phyloP scores from a whole-genome alignment of 2,797 vertebrate species.

The Remorina albescens region DNA sequence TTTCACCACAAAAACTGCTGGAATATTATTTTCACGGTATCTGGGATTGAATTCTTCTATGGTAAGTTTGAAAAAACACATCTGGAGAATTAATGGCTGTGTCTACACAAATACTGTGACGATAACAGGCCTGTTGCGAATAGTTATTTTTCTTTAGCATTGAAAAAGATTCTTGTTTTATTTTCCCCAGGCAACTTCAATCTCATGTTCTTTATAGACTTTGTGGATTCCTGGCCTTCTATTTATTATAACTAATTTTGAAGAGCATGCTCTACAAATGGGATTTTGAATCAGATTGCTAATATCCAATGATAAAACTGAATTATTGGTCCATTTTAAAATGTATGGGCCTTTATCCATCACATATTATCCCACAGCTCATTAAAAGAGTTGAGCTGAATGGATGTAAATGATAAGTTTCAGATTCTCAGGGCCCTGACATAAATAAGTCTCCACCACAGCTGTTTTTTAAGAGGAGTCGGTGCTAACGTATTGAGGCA shows the following conservation, averaged over 20 bases:
- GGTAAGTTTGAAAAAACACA: constrained; percentile 58
- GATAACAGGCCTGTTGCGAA: neutral
- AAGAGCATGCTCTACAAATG: neutral
- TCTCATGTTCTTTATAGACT: neutral
- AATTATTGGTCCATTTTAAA: neutral
- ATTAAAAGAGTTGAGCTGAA: neutral
- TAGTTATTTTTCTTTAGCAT: neutral
- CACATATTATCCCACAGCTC: neutral
- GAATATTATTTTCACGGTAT: constrained; percentile 45
- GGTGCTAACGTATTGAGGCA: constrained; percentile 47
- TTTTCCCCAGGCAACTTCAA: neutral
- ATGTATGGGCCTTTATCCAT: neutral
- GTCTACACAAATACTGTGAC: neutral
- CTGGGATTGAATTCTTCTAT: constrained; percentile 46
- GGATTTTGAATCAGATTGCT: neutral
- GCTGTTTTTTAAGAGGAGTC: constrained; percentile 64
- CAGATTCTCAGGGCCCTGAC: constrained; percentile 3
- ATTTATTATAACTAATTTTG: neutral
- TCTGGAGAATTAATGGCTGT: neutral
- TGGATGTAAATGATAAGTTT: neutral
- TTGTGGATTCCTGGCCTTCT: neutral
- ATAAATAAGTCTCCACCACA: constrained; percentile 7
- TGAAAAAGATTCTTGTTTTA: neutral
- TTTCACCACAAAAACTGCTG: constrained; percentile 37
- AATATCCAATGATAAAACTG: too few species aligned